phyloP scores from a whole-genome alignment of 2,888 invertebrate species.

The Erebia ligea region DNA sequence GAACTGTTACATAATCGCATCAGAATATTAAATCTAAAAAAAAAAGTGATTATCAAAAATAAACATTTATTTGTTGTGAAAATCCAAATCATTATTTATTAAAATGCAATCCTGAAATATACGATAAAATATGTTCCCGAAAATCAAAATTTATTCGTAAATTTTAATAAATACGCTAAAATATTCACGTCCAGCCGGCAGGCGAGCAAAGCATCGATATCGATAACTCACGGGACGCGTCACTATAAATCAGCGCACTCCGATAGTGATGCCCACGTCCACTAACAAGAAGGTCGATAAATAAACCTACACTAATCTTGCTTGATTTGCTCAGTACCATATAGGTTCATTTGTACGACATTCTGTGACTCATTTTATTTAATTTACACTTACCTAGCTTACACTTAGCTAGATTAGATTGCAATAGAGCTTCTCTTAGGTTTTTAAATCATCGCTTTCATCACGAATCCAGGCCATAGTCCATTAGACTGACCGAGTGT shows the following conservation, averaged over 20 bases:
- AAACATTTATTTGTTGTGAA: background rate
- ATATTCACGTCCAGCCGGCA: slow-evolving; percentile 51
- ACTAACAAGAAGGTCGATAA: slow-evolving; percentile 70
- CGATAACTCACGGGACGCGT: slow-evolving; percentile 76
- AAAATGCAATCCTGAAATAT: slow-evolving; percentile 18
- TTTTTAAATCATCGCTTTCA: too few species aligned
- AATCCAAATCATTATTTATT: slow-evolving; percentile 10
- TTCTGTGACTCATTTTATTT: background rate
- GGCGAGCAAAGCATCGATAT: slow-evolving; percentile 58
- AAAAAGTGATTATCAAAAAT: background rate
- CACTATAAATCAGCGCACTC: slow-evolving; percentile 78
- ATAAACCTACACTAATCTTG: slow-evolving; percentile 55
- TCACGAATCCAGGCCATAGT: too few species aligned
- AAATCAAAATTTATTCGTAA: slow-evolving; percentile 42
- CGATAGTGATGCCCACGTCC: slow-evolving; percentile 80
- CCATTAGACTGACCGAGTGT: too few species aligned
- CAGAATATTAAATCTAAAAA: background rate
- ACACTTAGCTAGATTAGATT: background rate
- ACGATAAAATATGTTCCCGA: background rate
- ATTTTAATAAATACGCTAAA: slow-evolving; percentile 49
- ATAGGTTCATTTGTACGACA: background rate
- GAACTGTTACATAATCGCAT: background rate
- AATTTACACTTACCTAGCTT: too few species aligned
- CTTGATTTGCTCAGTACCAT: slow-evolving; percentile 51
- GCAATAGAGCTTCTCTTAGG: too few species aligned